Conservation (phyloP, 2,888 invertebrate genomes). For the Drosophila parthenogenetica region DNA sequence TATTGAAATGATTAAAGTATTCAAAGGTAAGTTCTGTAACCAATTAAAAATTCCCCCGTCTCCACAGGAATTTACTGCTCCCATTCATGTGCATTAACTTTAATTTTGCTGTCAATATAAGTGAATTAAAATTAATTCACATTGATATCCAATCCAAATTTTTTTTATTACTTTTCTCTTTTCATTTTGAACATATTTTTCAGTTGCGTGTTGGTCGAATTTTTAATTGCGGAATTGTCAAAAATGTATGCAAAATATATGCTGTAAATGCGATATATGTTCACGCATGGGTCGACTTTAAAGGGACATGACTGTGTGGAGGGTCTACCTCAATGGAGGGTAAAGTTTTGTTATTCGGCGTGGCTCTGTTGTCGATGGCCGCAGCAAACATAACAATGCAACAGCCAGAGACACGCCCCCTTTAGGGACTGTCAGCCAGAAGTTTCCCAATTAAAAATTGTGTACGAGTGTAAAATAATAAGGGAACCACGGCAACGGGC, state of each 20-base stretch:
- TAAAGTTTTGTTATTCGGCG: constrained; percentile 28
- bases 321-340: not conserved
- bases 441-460: constrained; percentile 77
- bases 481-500: constrained; percentile 33
- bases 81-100: not conserved
- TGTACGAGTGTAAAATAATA: constrained; percentile 64
- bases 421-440: constrained; percentile 36
- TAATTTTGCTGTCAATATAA: constrained; percentile 1
- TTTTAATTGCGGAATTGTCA: constrained; percentile 59
- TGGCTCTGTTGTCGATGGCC: constrained; percentile 24
- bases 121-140: constrained; percentile 28
- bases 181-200: constrained; percentile 9
- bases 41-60: not conserved
- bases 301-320: no score
- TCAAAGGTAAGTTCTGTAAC: not conserved
- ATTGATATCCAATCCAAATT: constrained; percentile 8
- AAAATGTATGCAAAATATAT: constrained; percentile 36
- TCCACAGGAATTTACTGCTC: not conserved
- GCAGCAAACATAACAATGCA: constrained; percentile 52
- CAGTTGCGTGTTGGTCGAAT: constrained; percentile 21
- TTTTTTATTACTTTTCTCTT: not conserved
- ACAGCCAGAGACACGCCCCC: constrained; percentile 16
- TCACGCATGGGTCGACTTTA: constrained; percentile 40
- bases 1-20: no score
- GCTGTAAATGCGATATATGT: constrained; percentile 13